Evolutionary conservation across 2,888 invertebrate species (phyloP).

Genomic region (Nebria brevicollis): DNA sequence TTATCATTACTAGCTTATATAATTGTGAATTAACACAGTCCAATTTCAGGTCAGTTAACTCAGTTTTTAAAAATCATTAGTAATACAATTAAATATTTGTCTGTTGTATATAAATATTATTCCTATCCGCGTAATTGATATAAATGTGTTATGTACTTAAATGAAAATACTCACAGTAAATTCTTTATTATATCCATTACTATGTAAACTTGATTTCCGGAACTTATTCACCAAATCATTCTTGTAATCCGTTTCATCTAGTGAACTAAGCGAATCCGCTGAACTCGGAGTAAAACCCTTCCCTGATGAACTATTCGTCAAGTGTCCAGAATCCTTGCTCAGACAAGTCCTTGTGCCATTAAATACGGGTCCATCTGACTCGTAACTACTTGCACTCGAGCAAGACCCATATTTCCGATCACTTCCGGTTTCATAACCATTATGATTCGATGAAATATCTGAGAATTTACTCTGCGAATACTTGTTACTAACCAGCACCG

Average conservation of each 20-base stretch:
- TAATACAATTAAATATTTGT: too few relatives aligned
- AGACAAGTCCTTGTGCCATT: constrained; percentile 48
- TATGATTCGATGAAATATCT: constrained; percentile 57
- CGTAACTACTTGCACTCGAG: constrained; percentile 61
- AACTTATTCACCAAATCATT: constrained; percentile 57
- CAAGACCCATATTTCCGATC: constrained; percentile 59
- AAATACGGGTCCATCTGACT: constrained; percentile 56
- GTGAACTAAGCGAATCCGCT: constrained; percentile 61
- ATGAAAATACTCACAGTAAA: constrained; percentile 30
- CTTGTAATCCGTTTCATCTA: constrained; percentile 61
- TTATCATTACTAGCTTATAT: background rate
- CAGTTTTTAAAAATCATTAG: background rate
- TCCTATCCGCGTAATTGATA: background rate
- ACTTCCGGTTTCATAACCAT: constrained; percentile 60
- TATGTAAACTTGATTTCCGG: constrained; percentile 56
- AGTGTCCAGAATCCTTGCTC: constrained; percentile 62
- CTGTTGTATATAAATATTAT: background rate
- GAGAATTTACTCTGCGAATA: constrained; percentile 50
- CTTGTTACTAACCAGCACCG: constrained; percentile 58
- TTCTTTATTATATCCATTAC: constrained; percentile 48
- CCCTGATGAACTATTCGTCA: constrained; percentile 58
- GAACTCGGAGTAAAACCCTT: constrained; percentile 61
- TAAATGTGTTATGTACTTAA: background rate
- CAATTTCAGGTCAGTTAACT: background rate
- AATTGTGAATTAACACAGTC: background rate